A percentile compares a stretch with the other conserved stretches of the same genome.
phyloP scores from a whole-genome alignment of 2,797 vertebrate species.

The Zalophus californianus region DNA sequence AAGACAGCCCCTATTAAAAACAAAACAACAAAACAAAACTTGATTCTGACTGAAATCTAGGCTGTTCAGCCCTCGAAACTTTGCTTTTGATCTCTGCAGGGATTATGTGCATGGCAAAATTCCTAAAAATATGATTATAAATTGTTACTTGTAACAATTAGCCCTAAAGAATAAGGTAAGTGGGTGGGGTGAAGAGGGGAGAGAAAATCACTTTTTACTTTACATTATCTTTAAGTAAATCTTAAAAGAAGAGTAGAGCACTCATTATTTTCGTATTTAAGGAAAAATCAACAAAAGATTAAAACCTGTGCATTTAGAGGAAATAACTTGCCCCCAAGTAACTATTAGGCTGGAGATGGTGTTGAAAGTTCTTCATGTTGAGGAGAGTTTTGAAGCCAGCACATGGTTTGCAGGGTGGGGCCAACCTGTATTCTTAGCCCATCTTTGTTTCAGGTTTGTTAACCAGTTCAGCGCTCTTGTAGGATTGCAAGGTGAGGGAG shows the following conservation, averaged over 20 bases:
- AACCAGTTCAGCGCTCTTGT: background rate
- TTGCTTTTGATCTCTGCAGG: background rate
- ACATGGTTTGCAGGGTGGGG: background rate
- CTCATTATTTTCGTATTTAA: background rate
- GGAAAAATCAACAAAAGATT: background rate
- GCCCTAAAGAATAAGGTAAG: background rate
- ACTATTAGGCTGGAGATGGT: background rate
- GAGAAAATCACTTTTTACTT: background rate
- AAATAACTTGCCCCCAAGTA: background rate
- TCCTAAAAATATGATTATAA: background rate
- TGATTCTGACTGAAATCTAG: slow-evolving; percentile 13
- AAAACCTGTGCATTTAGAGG: background rate
- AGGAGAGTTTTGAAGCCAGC: slow-evolving; percentile 4
- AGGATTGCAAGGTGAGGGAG: background rate
- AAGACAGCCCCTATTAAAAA: background rate
- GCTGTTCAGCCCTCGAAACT: background rate
- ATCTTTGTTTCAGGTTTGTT: slow-evolving; percentile 39
- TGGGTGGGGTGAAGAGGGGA: background rate
- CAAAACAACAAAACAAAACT: background rate
- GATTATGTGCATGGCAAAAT: background rate
- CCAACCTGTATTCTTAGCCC: background rate
- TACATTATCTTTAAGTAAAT: background rate
- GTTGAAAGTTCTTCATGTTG: background rate
- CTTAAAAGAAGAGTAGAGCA: background rate
- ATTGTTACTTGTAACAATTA: background rate